These are phyloP conservation scores for Scaeva pyrastri DNA, from an alignment of 2,888 invertebrate genomes.

Conservation along the genomic window DNA sequence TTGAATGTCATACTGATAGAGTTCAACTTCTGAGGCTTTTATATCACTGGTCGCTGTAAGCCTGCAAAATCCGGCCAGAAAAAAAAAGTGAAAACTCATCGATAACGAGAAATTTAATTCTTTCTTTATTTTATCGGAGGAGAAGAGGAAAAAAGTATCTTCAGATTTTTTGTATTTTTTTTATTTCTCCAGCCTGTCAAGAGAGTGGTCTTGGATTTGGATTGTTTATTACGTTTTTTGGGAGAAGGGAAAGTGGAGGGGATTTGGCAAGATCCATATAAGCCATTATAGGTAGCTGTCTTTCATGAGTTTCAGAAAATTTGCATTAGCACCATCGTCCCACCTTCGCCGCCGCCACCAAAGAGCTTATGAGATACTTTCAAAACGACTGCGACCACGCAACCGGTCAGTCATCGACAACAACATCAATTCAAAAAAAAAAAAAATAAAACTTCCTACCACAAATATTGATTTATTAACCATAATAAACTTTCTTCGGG, in stretches of 20 bases:
- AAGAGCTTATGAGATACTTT: background rate
- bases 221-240: slow-evolving; percentile 22
- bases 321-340: slow-evolving; percentile 45
- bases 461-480: slow-evolving; percentile 73
- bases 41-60: slow-evolving; percentile 66
- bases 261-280: slow-evolving; percentile 60
- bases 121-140: slow-evolving; percentile 63
- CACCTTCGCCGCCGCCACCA: background rate
- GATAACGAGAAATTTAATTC: slow-evolving; percentile 74
- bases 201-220: slow-evolving; percentile 58
- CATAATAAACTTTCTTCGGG: slow-evolving; percentile 72
- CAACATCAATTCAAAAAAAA: background rate
- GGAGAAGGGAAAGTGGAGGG: slow-evolving; percentile 61
- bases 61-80: slow-evolving; percentile 66
- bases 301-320: slow-evolving; percentile 28
- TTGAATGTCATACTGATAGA: slow-evolving; percentile 71
- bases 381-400: background rate
- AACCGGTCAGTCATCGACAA: slow-evolving; percentile 20
- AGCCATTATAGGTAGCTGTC: slow-evolving; percentile 23
- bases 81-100: slow-evolving; percentile 75
- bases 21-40: slow-evolving; percentile 73
- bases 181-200: slow-evolving; percentile 61
- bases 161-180: slow-evolving; percentile 54
- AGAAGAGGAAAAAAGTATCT: slow-evolving; percentile 53
- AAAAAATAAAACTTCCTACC: slow-evolving; percentile 13